phyloP scores from a whole-genome alignment of 1,140 invertebrate species.

The Phymorhynchus buccinoides region DNA sequence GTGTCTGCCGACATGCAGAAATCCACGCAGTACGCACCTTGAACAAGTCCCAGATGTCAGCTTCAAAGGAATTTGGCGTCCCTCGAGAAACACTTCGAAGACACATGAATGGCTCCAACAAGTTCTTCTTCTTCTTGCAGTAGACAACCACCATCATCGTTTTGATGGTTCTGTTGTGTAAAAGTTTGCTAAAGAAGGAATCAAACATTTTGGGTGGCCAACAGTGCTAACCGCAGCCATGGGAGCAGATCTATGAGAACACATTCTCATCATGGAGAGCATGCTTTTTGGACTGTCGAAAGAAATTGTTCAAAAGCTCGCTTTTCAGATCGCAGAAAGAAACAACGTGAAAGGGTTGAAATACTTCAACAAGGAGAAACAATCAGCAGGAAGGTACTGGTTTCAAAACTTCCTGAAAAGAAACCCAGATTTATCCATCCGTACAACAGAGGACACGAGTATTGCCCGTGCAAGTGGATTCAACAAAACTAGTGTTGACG shows the following conservation, averaged over 20 bases:
- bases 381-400: slow-evolving; percentile 70
- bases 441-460: slow-evolving; percentile 72
- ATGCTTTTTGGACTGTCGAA: not conserved
- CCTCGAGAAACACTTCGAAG: too few relatives aligned
- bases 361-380: slow-evolving; percentile 29
- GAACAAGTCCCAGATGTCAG: too few relatives aligned
- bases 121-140: too few relatives aligned
- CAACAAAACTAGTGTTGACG: slow-evolving; percentile 59
- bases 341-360: not conserved
- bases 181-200: not conserved
- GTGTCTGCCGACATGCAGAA: too few relatives aligned
- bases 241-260: not conserved
- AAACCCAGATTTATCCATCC: slow-evolving; percentile 65
- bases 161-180: too few relatives aligned
- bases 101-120: too few relatives aligned
- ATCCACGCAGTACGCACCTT: too few relatives aligned
- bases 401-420: slow-evolving; percentile 70
- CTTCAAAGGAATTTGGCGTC: too few relatives aligned
- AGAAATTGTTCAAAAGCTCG: slow-evolving; percentile 1
- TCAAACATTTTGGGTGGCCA: not conserved
- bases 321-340: not conserved
- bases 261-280: not conserved
- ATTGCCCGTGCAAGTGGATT: slow-evolving; percentile 70
- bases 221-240: not conserved
- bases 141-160: too few relatives aligned